Percentiles rank a stretch among this genome's conserved stretches.
Evolutionary conservation across 2,113 vertebrate genomes (phyloP).

Genomic region (Sinocyclocheilus grahami): DNA sequence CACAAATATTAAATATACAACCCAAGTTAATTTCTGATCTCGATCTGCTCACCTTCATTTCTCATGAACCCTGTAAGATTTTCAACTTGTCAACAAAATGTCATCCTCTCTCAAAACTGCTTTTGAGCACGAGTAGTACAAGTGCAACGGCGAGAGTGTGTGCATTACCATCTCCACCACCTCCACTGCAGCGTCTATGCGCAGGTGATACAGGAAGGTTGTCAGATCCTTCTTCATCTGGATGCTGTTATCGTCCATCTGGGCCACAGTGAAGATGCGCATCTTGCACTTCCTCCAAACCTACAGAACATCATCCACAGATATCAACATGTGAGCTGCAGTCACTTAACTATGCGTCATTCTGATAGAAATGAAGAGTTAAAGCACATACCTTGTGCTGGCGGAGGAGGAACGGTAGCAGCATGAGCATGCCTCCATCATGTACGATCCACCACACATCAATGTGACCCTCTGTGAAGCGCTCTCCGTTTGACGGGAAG

Average conservation of each 20-base stretch:
- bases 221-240: slow-evolving; percentile 99
- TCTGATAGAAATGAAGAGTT: background rate
- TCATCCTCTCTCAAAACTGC: background rate
- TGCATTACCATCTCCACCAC: slow-evolving; percentile 94
- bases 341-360: background rate
- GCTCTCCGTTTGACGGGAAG: slow-evolving; percentile 93
- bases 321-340: background rate
- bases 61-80: no score
- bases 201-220: slow-evolving; percentile 95
- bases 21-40: no score
- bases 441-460: slow-evolving; percentile 99
- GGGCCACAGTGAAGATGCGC: slow-evolving; percentile 98
- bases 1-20: no score
- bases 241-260: slow-evolving; percentile 99
- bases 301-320: slow-evolving; percentile 65
- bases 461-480: slow-evolving; percentile 93
- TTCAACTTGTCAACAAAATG: no score
- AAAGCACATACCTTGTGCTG: slow-evolving; percentile 91
- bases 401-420: slow-evolving; percentile 95
- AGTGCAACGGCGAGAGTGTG: no score
- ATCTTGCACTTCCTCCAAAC: slow-evolving; percentile 99
- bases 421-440: slow-evolving; percentile 97
- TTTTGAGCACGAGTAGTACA: no score
- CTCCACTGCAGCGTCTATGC: slow-evolving; percentile 93
- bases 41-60: no score